Conservation (phyloP, 2,797 vertebrate species). For the Sebastes nivosus region DNA sequence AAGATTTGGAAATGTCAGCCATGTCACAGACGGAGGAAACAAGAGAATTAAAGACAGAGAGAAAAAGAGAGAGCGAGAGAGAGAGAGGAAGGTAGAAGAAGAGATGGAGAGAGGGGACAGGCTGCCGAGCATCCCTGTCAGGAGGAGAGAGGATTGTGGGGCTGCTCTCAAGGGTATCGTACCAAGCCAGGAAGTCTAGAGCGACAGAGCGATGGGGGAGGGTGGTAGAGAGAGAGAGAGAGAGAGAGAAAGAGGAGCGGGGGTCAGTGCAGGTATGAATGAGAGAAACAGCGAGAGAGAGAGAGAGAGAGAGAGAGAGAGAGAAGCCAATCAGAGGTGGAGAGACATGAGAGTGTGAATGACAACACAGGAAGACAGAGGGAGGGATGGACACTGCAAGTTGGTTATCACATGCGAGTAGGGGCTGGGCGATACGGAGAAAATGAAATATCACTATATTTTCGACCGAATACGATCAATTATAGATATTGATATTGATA, state of each 20-base stretch:
- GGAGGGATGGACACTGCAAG: slow-evolving; percentile 11
- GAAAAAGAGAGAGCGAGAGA: neutral
- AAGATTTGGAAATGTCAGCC: slow-evolving; percentile 61
- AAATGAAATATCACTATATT: too few species aligned
- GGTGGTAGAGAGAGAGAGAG: neutral
- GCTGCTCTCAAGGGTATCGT: slow-evolving; percentile 81
- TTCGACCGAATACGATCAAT: too few species aligned
- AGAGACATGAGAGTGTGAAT: slow-evolving; percentile 50
- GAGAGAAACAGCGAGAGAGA: slow-evolving; percentile 6
- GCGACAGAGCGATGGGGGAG: slow-evolving; percentile 36
- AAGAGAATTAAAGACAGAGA: slow-evolving; percentile 50
- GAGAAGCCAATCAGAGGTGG: slow-evolving; percentile 40
- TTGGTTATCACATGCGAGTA: neutral
- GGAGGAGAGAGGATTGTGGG: slow-evolving; percentile 66
- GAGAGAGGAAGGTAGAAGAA: neutral
- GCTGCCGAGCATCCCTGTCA: slow-evolving; percentile 62
- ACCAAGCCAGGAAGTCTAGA: slow-evolving; percentile 79
- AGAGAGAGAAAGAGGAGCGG: neutral
- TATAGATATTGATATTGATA: too few species aligned
- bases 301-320: neutral
- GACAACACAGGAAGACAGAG: slow-evolving; percentile 23
- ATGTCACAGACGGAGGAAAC: slow-evolving; percentile 46
- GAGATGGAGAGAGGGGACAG: slow-evolving; percentile 39
- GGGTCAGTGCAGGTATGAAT: slow-evolving; percentile 13
- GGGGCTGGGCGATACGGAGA: too few species aligned